Evolutionary conservation across 37 sponge, comb jelly and placozoan species (phyloP), one percentile per base, ranked within the genome.

Genomic region (Cliona cf. orientalis): DNA sequence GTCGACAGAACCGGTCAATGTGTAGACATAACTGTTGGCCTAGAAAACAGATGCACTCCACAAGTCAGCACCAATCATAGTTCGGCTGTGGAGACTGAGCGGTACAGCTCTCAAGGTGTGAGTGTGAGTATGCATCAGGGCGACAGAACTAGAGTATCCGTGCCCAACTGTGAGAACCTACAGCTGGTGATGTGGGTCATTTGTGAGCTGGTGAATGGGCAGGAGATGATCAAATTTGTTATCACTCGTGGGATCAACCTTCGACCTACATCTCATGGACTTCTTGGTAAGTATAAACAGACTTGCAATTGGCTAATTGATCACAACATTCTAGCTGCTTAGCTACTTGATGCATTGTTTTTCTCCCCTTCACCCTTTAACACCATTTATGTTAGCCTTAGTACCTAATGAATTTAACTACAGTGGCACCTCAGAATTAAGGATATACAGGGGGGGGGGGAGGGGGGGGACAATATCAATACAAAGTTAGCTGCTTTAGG

Each of bases 171-270:
- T 84, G 85, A 71, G 36, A 55, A 46, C 34, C 0, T 75, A 26
- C 76, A 66, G 4, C 66, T 92, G 14, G 89, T 92, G 59, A 84
- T 92, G 93, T 92, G 89, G 89, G 59, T 87, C 5, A 75, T 56
- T 0, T 92, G 93, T 70, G 46, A 88, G 59, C 34, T 37, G 22
- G 5, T 3, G 6, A 11, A 34, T 7, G 57, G 58, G 28, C 42
- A 73, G 35, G 33, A 53, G 4, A 92, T 92, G 93, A 74, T 87
- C 46, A 38, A 78, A 39, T 84, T 92, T 80, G 81, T 62, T 14
- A 60, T 92, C 28, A 46, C 85, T 21, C 66, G 93, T 62, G 93
- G 93, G 1, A 4, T 79, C 45, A 88, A 84, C 45, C 78, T 92
- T 9, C 34, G 53, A 9, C 93, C 93, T 21, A 72, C 85, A 7